phyloP scores from a whole-genome alignment of 2,888 invertebrate genomes.

The Quadroppia sp. region DNA sequence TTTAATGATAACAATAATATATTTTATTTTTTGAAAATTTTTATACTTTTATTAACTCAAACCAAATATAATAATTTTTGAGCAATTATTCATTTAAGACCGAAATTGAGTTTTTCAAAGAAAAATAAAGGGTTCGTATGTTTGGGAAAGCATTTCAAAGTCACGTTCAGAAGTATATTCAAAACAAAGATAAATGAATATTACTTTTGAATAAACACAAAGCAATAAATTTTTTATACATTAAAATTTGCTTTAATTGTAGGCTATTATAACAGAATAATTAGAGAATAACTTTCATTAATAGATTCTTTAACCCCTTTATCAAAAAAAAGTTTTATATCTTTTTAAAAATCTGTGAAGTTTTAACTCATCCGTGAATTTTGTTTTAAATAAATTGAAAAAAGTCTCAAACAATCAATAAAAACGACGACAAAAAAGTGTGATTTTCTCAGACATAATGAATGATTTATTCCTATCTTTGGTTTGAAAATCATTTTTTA shows the following conservation, averaged over 20 bases:
- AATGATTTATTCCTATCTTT: too few relatives aligned
- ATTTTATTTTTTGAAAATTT: neutral
- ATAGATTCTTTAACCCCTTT: conserved; percentile 32
- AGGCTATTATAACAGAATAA: neutral
- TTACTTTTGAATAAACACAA: neutral
- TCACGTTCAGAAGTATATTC: neutral
- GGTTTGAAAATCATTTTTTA: conserved; percentile 3
- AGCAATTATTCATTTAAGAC: neutral
- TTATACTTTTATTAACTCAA: conserved; percentile 5
- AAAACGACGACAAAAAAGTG: neutral
- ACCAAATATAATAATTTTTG: neutral
- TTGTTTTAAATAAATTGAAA: too few relatives aligned
- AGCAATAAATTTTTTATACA: neutral
- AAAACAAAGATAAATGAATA: neutral
- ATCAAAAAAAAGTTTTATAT: neutral
- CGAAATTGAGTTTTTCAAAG: neutral
- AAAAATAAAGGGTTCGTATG: neutral
- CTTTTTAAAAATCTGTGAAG: neutral
- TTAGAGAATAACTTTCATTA: conserved; percentile 19
- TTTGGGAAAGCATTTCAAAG: neutral
- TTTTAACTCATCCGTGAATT: conserved; percentile 10
- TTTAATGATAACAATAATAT: neutral
- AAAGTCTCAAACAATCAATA: neutral
- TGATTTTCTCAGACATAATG: too few relatives aligned
- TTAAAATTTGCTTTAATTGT: conserved; percentile 11